Percentiles rank a stretch among this genome's conserved stretches.
Evolutionary conservation across 1,140 invertebrate genomes (phyloP).

Genomic region (Riptortus pedestris): DNA sequence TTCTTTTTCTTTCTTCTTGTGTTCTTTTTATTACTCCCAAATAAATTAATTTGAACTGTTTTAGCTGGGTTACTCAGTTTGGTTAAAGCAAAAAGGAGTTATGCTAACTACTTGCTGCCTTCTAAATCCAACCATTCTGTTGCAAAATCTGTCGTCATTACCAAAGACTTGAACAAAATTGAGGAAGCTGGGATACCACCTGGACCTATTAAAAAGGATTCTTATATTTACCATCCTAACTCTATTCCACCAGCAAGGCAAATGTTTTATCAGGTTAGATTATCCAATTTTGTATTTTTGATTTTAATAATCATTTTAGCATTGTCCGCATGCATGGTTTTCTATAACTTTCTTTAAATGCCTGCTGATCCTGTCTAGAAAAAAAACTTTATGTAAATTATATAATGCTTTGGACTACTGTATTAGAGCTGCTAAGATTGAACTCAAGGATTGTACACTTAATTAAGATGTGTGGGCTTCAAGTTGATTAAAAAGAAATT

Average conservation of each 20-base stretch:
- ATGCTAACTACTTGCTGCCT: conserved; percentile 42
- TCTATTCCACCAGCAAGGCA: conserved; percentile 60
- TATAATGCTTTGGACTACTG: too few species aligned
- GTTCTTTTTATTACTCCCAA: too few species aligned
- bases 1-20: too few species aligned
- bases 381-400: too few species aligned
- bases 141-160: conserved; percentile 39
- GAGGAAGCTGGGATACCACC: conserved; percentile 21
- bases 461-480: too few species aligned
- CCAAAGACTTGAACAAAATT: conserved; percentile 29
- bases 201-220: conserved; percentile 33
- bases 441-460: too few species aligned
- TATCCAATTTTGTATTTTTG: not conserved
- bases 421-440: too few species aligned
- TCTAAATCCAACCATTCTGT: conserved; percentile 39
- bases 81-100: conserved; percentile 46
- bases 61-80: conserved; percentile 44
- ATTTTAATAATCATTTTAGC: too few species aligned
- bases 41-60: conserved; percentile 25
- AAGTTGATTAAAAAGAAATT: too few species aligned
- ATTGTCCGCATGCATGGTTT: too few species aligned
- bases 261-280: conserved; percentile 66
- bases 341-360: too few species aligned
- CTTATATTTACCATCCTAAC: conserved; percentile 53
- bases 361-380: too few species aligned